Conservation (phyloP, 1,140 invertebrate species). For the Agraylea sexmaculata region DNA sequence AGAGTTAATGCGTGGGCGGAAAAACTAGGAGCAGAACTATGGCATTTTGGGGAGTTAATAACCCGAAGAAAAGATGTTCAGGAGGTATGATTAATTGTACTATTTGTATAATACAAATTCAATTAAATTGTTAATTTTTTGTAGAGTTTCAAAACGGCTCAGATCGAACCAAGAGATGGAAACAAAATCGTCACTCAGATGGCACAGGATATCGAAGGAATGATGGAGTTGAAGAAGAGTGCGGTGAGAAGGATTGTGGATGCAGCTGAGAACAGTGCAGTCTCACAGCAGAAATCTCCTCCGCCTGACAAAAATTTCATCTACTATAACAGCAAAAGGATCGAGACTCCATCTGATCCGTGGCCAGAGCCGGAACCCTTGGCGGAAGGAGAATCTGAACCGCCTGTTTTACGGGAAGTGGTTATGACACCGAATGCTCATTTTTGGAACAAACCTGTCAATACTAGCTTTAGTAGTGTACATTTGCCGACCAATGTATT, state of each 20-base stretch:
- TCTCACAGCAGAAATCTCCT: constrained; percentile 42
- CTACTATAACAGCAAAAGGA: constrained; percentile 65
- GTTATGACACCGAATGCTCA: constrained; percentile 55
- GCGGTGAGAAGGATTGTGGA: constrained; percentile 76
- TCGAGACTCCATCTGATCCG: constrained; percentile 33
- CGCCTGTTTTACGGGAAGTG: constrained; percentile 40
- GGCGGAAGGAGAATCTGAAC: constrained; percentile 40
- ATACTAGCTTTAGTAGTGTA: constrained; percentile 74
- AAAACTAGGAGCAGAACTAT: constrained; percentile 58
- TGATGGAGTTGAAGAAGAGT: constrained; percentile 76
- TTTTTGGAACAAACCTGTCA: constrained; percentile 72
- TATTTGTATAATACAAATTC: background rate
- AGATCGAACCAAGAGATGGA: constrained; percentile 56
- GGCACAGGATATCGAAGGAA: constrained; percentile 62
- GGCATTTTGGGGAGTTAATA: constrained; percentile 57
- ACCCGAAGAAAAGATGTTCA: constrained; percentile 58
- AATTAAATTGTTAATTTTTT: constrained; percentile 23
- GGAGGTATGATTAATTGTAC: constrained; percentile 36
- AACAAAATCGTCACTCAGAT: constrained; percentile 61
- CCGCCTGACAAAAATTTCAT: constrained; percentile 51
- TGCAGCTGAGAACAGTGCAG: constrained; percentile 62
- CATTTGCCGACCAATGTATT: constrained; percentile 95
- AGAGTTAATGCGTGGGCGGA: constrained; percentile 61
- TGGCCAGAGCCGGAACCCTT: constrained; percentile 37
- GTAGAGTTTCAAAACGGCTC: constrained; percentile 62